Evolutionary conservation across 2,888 invertebrate genomes (phyloP).

Genomic region (Hirtodrosophila confusa): DNA sequence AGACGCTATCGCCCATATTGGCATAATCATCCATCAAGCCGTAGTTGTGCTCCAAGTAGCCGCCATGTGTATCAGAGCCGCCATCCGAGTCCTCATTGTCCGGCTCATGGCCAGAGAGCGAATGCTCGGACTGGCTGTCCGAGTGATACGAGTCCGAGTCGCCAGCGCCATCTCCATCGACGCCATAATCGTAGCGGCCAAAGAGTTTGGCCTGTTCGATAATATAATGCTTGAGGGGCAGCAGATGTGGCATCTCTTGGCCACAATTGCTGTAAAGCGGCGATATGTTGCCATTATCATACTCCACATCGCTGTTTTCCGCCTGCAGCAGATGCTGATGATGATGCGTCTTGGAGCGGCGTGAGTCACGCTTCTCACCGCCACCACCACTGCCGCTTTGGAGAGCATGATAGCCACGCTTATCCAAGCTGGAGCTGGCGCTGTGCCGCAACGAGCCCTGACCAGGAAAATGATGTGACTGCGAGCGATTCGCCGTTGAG

Average conservation of each 20-base stretch:
- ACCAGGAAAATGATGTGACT: slow-evolving; percentile 58
- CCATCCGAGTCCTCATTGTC: slow-evolving; percentile 91
- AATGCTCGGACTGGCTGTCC: slow-evolving; percentile 88
- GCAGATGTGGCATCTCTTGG: slow-evolving; percentile 88
- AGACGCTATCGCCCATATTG: slow-evolving; percentile 85
- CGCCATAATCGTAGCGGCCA: slow-evolving; percentile 88
- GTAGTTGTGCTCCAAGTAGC: slow-evolving; percentile 87
- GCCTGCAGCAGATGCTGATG: slow-evolving; percentile 73
- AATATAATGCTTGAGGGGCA: slow-evolving; percentile 94
- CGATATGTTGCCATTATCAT: slow-evolving; percentile 87
- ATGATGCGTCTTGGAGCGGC: slow-evolving; percentile 64
- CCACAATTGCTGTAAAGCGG: slow-evolving; percentile 91
- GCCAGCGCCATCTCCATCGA: slow-evolving; percentile 83
- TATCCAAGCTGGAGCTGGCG: slow-evolving; percentile 78
- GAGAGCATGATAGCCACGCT: slow-evolving; percentile 63
- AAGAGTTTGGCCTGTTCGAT: slow-evolving; percentile 91
- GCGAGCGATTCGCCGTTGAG: slow-evolving; percentile 69
- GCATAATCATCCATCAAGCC: slow-evolving; percentile 83
- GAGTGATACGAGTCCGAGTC: slow-evolving; percentile 92
- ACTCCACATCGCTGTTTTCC: slow-evolving; percentile 85
- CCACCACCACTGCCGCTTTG: slow-evolving; percentile 25
- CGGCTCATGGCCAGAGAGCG: slow-evolving; percentile 89
- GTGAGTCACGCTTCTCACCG: slow-evolving; percentile 73
- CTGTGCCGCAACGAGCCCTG: slow-evolving; percentile 73
- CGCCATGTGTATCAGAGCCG: slow-evolving; percentile 86